These are phyloP conservation scores for Phylloscopus trochilus DNA, from an alignment of 2,113 vertebrate species.

Conservation along the genomic window DNA sequence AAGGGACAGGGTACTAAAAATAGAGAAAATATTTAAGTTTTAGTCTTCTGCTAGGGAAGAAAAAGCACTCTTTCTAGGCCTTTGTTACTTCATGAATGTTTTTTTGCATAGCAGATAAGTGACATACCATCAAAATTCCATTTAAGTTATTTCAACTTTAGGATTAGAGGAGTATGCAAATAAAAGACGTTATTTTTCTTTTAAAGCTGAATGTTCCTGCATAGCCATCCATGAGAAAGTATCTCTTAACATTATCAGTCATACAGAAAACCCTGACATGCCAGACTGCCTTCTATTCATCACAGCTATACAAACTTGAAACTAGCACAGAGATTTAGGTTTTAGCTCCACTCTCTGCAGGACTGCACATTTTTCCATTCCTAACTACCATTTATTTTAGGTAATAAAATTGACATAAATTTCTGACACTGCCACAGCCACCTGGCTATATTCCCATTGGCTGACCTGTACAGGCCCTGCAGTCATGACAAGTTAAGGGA, in stretches of 20 bases:
- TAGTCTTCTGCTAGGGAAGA: background rate
- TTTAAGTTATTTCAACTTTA: background rate
- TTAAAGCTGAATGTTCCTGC: background rate
- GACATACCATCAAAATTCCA: background rate
- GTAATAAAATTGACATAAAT: background rate
- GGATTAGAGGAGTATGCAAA: slow-evolving; percentile 11
- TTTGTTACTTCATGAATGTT: background rate
- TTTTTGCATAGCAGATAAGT: background rate
- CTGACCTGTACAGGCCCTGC: background rate
- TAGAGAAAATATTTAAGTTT: background rate
- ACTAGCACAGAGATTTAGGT: background rate
- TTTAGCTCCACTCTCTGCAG: background rate
- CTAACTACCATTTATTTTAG: slow-evolving; percentile 2
- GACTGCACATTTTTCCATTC: background rate
- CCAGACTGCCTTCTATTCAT: slow-evolving; percentile 9
- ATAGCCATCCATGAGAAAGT: background rate
- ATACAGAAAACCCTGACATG: background rate
- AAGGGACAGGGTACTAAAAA: background rate
- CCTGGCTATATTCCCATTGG: background rate
- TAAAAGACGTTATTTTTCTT: background rate
- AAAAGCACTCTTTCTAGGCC: background rate
- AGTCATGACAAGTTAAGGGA: background rate
- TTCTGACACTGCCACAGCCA: background rate
- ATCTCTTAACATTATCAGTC: background rate
- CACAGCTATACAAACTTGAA: background rate